These are phyloP conservation scores for Clusia tigrina DNA, from an alignment of 2,888 invertebrate genomes.

Conservation along the genomic window DNA sequence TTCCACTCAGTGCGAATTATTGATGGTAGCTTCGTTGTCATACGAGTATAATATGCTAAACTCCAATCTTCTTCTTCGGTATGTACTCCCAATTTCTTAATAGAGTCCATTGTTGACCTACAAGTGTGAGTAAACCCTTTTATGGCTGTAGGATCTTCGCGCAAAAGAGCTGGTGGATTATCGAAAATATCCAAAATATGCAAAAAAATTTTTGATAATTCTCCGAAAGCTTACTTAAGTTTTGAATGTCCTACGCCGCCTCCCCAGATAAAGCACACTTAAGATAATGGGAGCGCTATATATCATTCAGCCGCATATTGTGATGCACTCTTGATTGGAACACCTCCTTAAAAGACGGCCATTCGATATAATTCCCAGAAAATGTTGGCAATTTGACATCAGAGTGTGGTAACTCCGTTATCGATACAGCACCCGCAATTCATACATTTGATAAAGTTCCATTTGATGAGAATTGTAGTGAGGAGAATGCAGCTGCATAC, in stretches of 20 bases:
- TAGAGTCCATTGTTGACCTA: not conserved
- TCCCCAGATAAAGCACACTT: conserved; percentile 5
- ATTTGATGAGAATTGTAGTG: not conserved
- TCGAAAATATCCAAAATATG: not conserved
- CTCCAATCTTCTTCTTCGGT: no score
- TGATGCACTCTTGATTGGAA: not conserved
- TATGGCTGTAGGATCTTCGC: conserved; percentile 11
- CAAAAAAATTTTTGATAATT: not conserved
- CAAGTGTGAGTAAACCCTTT: conserved; percentile 14
- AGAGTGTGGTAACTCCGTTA: not conserved
- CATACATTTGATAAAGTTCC: not conserved
- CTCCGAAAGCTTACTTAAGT: conserved; percentile 2
- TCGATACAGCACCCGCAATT: not conserved
- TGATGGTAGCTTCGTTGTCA: not conserved
- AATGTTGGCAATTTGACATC: conserved; percentile 4
- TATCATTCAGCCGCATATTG: not conserved
- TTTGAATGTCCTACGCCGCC: conserved; percentile 11
- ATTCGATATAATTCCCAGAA: conserved; percentile 6
- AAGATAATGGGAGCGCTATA: conserved; percentile 11
- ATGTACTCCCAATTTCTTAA: not conserved
- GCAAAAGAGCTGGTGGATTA: not conserved
- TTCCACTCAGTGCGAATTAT: not conserved
- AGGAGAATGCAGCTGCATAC: not conserved
- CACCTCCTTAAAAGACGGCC: conserved; percentile 11
- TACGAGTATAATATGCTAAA: no score